Conservation (phyloP, 2,113 vertebrate genomes). For the Centrocercus urophasianus region DNA sequence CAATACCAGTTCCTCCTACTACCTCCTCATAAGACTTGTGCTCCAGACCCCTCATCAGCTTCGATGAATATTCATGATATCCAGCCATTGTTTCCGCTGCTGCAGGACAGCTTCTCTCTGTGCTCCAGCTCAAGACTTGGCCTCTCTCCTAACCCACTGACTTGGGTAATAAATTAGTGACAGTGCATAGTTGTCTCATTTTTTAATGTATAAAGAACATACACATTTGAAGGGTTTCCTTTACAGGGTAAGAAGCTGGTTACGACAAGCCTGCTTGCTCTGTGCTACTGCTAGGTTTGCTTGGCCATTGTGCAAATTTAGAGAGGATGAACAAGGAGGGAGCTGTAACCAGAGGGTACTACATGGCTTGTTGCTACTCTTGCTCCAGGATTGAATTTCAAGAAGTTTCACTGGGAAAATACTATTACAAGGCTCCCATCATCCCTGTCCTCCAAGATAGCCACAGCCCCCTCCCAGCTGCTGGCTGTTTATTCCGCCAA, state of each 20-base stretch:
- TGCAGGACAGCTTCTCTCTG: not conserved
- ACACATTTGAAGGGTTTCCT: not conserved
- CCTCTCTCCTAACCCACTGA: not conserved
- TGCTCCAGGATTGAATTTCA: not conserved
- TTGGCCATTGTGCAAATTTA: not conserved
- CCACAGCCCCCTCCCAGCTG: not conserved
- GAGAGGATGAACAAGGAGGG: not conserved
- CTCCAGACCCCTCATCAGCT: too few species aligned
- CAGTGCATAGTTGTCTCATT: not conserved
- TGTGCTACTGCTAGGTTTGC: not conserved
- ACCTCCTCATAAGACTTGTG: too few species aligned
- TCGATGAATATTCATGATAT: not conserved
- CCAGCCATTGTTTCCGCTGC: not conserved
- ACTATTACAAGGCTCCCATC: not conserved
- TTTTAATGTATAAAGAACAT: not conserved
- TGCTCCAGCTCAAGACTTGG: not conserved
- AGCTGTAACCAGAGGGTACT: not conserved
- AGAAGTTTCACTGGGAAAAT: not conserved
- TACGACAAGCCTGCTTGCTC: not conserved
- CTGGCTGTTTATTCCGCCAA: slow-evolving; percentile 27
- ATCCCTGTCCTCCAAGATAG: not conserved
- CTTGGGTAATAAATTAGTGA: not conserved
- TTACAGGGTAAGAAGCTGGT: not conserved
- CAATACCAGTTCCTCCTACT: too few species aligned
- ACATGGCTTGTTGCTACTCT: rapidly evolving